A percentile compares a stretch with the other conserved stretches of the same genome.
These are phyloP conservation scores for Cremastobaeus sp. DNA, from an alignment of 2,888 invertebrate genomes.

Conservation along the genomic window DNA sequence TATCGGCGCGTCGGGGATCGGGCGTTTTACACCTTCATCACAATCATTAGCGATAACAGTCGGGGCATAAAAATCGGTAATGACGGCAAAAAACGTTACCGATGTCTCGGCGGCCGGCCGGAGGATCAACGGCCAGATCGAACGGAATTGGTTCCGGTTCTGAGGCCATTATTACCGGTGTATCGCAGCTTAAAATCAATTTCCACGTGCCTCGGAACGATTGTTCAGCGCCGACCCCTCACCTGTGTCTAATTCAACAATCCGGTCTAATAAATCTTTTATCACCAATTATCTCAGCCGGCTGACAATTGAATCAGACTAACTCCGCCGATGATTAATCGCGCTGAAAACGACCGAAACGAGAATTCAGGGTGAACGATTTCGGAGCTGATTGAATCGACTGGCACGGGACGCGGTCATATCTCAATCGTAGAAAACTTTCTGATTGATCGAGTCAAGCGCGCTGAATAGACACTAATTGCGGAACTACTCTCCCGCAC, in stretches of 20 bases:
- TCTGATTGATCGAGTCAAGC: constrained; percentile 32
- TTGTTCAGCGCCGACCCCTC: not conserved
- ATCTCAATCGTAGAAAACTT: constrained; percentile 37
- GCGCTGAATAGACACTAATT: constrained; percentile 40
- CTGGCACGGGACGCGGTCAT: constrained; percentile 11
- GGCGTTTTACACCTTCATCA: not conserved
- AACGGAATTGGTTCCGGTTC: constrained; percentile 21
- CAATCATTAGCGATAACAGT: constrained; percentile 22
- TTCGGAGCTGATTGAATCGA: constrained; percentile 22
- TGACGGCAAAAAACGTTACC: constrained; percentile 11
- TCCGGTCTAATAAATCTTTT: not conserved
- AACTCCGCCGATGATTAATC: constrained; percentile 19
- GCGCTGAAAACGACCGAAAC: not conserved
- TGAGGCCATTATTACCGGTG: constrained; percentile 1
- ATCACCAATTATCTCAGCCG: constrained; percentile 7
- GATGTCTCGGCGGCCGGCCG: constrained; percentile 5
- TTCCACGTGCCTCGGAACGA: constrained; percentile 1
- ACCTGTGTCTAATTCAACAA: not conserved
- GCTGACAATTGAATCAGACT: not conserved
- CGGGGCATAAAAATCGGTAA: constrained; percentile 22
- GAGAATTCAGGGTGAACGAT: not conserved
- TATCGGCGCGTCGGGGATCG: no score
- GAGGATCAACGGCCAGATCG: constrained; percentile 23
- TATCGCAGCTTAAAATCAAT: constrained; percentile 27
- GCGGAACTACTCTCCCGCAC: constrained; percentile 16